These are phyloP conservation scores for Choreutis nemorana DNA, from an alignment of 2,888 invertebrate species.

Conservation along the genomic window DNA sequence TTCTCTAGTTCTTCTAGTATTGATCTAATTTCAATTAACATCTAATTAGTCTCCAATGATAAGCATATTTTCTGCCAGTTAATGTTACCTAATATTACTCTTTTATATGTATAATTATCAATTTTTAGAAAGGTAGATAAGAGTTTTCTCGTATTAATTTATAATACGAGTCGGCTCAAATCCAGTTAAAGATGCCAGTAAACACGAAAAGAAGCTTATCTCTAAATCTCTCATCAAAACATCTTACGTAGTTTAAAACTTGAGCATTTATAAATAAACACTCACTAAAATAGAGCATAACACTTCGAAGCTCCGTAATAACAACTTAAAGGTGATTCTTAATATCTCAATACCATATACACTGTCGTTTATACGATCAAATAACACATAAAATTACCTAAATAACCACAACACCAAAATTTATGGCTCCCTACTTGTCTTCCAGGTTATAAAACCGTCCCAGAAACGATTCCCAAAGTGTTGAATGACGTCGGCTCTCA, in stretches of 20 bases:
- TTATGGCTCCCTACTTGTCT: constrained; percentile 45
- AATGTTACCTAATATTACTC: too few species aligned
- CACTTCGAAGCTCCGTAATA: constrained; percentile 13
- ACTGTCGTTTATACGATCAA: constrained; percentile 46
- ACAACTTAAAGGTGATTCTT: constrained; percentile 30
- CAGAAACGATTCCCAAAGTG: constrained; percentile 19
- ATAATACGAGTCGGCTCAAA: too few species aligned
- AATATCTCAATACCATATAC: constrained; percentile 32
- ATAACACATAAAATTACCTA: constrained; percentile 61
- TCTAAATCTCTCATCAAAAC: too few species aligned
- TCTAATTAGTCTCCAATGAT: too few species aligned
- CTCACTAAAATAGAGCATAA: background rate
- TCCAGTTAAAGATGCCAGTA: too few species aligned
- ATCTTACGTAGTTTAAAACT: background rate
- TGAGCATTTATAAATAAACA: background rate
- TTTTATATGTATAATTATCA: too few species aligned
- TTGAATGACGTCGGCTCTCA: constrained; percentile 28
- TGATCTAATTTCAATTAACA: too few species aligned
- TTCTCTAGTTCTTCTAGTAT: too few species aligned
- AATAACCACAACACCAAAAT: constrained; percentile 59
- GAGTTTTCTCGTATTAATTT: too few species aligned
- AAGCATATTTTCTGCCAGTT: too few species aligned
- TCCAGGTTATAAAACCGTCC: constrained; percentile 46
- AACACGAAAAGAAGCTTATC: too few species aligned
- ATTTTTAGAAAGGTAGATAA: too few species aligned